Base-by-base conservation (phyloP, 2,888 invertebrate genomes). In the Parnassius orleans region DNA sequence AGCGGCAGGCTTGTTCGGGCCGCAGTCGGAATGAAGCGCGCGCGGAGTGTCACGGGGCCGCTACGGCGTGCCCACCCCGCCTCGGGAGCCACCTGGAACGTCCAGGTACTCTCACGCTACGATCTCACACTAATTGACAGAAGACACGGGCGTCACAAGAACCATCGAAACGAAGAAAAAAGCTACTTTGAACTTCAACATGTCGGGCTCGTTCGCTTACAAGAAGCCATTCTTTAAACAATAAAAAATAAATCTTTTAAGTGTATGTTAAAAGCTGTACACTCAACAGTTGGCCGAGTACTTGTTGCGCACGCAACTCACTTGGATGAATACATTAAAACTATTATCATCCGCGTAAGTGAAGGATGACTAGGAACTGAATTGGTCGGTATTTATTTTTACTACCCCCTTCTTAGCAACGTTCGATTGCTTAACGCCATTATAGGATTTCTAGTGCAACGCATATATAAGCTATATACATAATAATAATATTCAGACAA, bases 11-110 rank as follows among this genome's bases (percentile, higher is more conserved):
- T 72, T 67, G 70, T 70, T 72, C 74, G 73, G 77, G 77, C 84
- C 84, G 80, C 87, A 89, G 91, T 90, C 84, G 81, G 76, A 77
- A 91, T 90, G 90, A 80, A 80, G 75, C 90, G 91, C 77, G 92
- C 89, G 77, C 84, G 90, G 78, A 92, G 92, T 78, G 92, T 92
- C 72, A 88, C 91, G 65, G 94, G 94, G 70, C 93, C 94, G 73
- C 85, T 95, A 75, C 92, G 95, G 72, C 92, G 95, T 65, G 95
- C 95, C 68, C 95, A 95, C 90, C 95, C 95, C 68, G 95, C 95
- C 71, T 95, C 96, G 68, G 96, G 96, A 68, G 96, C 96, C 75
- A 95, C 96, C 86, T 96, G 96, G 96, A 96, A 96, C 81, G 96
- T 96, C 72, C 95, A 95, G 93, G 93, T 93, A 92, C 73, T 65